Evolutionary conservation across 2,113 vertebrate genomes (phyloP).

Genomic region (Psephotus haematonotus): DNA sequence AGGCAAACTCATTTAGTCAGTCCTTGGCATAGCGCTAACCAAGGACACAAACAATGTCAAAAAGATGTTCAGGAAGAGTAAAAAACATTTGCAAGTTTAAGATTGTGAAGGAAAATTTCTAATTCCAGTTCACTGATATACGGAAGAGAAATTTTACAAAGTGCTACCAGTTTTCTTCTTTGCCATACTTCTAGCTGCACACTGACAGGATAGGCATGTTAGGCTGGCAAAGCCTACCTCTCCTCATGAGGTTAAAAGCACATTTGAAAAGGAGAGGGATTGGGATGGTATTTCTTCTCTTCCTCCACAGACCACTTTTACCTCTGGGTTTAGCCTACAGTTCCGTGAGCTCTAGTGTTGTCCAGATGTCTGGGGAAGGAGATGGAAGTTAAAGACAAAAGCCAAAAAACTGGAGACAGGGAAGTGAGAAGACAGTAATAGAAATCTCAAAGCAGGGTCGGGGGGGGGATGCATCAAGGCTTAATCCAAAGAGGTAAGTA

Average conservation of each 20-base stretch:
- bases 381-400: not conserved
- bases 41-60: not conserved
- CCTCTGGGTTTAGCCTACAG: not conserved
- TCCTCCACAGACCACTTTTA: not conserved
- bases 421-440: not conserved
- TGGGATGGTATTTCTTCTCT: not conserved
- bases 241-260: not conserved
- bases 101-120: not conserved
- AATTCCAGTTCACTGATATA: not conserved
- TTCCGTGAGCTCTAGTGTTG: not conserved
- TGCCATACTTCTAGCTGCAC: not conserved
- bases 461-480: not conserved
- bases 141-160: not conserved
- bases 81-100: not conserved
- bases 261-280: not conserved
- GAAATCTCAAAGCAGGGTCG: not conserved
- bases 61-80: not conserved
- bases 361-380: not conserved
- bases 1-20: not conserved
- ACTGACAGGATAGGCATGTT: not conserved
- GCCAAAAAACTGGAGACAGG: not conserved
- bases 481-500: not conserved
- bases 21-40: not conserved
- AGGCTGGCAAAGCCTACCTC: not conserved
- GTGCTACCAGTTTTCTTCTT: not conserved